phyloP scores from a whole-genome alignment of 2,113 vertebrate species.

The Neotoma lepida region DNA sequence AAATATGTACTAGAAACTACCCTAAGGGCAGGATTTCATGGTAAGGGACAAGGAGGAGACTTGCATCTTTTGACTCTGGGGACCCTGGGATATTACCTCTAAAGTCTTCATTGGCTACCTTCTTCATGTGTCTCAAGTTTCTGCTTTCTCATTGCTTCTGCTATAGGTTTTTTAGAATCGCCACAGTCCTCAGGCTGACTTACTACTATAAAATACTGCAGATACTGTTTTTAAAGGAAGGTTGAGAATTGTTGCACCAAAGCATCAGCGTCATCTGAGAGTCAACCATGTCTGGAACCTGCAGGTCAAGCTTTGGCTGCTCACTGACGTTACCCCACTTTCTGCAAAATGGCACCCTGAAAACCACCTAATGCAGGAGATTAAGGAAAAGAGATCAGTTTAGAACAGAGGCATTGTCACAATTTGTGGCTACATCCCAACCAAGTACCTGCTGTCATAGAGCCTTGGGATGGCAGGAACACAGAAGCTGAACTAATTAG shows the following conservation, averaged over 20 bases:
- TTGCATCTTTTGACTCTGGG: neutral
- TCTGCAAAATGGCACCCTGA: slow-evolving; percentile 35
- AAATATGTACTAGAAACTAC: neutral
- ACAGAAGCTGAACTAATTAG: neutral
- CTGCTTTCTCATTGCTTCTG: neutral
- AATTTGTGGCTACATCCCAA: slow-evolving; percentile 6
- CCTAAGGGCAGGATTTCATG: neutral
- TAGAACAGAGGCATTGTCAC: neutral
- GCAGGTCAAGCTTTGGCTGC: neutral
- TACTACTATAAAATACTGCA: neutral
- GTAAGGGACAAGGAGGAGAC: neutral
- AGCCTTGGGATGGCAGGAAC: neutral
- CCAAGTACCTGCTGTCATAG: neutral
- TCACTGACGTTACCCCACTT: slow-evolving; percentile 22
- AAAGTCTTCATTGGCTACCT: neutral
- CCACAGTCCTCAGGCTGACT: neutral
- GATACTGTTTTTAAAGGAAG: neutral
- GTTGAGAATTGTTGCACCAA: neutral
- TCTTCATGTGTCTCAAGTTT: neutral
- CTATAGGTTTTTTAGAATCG: neutral
- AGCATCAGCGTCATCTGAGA: neutral
- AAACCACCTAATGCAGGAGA: slow-evolving; percentile 13
- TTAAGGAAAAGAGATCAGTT: neutral
- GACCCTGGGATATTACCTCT: neutral
- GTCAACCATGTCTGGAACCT: neutral